Base-by-base conservation (phyloP, 2,113 vertebrate genomes). In the Colinus virginianus region DNA sequence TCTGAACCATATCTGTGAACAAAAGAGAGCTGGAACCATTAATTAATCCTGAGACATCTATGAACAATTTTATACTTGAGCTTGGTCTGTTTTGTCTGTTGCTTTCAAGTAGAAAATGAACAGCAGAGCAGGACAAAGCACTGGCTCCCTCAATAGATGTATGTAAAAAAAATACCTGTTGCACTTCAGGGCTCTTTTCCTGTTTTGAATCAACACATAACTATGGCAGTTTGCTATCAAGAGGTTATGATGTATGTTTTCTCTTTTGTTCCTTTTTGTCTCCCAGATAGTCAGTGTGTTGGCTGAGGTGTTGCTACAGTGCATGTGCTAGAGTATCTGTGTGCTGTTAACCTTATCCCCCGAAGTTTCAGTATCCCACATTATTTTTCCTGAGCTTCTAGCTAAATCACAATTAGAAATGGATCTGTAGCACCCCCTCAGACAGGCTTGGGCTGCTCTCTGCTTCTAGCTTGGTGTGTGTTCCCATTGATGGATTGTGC, bases 381-480 rank as follows among this genome's bases (percentile, higher is more conserved):
- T 9, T 26, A 18, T 4, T 74, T 17, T 32, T 84, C 34, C 46
- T 20, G 34, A 64, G 14, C 32, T 71, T 46, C 43, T n/a, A 21
- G n/a, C 14, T 71, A 26, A 72, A 77, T 82, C 55, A 87, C 49
- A 94, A 51, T 61, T 32, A 64, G 36, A 43, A 63, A 40, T 45
- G 4, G 43, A 45, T 45, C 83, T 86, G 78, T 49, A 53, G n/a
- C 34, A 23, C 53, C 16, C 23, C 32, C 6, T 88, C 70, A 68
- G 67, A 2, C 25, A 56, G 62, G 5, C 38, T n/a, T 58, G 68
- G 45, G 36, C 55, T 80, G 34, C 43, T 87, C 56, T 74, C 32
- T 26, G 0, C 7, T 59, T 71, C 64, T 70, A 20, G 36, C 49
- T 22, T 0, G 1, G 2, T 40, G 32, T 2, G 0, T 55, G 56